These are phyloP conservation scores for Chaetoderma sp. DNA, from an alignment of 2,888 invertebrate species.

Conservation along the genomic window DNA sequence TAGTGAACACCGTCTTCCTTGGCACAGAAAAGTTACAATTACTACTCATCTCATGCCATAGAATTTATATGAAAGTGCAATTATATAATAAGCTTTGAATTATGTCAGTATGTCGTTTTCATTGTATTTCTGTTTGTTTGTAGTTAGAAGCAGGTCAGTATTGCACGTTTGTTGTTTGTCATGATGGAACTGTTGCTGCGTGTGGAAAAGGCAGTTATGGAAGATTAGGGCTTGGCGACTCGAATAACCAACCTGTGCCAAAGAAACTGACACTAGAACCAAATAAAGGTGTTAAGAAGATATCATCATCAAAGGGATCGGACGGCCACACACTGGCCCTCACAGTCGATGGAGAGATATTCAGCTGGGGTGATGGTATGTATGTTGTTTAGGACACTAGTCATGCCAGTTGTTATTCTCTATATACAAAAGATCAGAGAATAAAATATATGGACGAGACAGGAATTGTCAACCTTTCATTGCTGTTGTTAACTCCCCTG, in stretches of 20 bases:
- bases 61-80: no score
- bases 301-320: conserved; percentile 77
- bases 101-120: no score
- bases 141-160: conserved; percentile 77
- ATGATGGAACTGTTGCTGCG: conserved; percentile 74
- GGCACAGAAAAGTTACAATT: no score
- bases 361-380: conserved; percentile 77
- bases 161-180: conserved; percentile 76
- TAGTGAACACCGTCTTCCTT: no score
- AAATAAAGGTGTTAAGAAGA: conserved; percentile 65
- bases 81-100: no score
- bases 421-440: no score
- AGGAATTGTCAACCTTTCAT: no score
- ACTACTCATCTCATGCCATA: no score
- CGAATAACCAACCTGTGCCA: conserved; percentile 74
- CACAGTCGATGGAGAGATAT: conserved; percentile 77
- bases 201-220: conserved; percentile 78
- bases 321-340: conserved; percentile 77
- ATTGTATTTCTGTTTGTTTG: conserved; percentile 4
- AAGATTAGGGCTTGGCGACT: conserved; percentile 76
- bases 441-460: no score
- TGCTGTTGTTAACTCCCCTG: no score
- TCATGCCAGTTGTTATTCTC: no score
- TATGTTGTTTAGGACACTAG: neutral
- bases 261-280: conserved; percentile 73